Conservation (phyloP, 2,888 invertebrate genomes). For the Caenorhabditis wallacei region DNA sequence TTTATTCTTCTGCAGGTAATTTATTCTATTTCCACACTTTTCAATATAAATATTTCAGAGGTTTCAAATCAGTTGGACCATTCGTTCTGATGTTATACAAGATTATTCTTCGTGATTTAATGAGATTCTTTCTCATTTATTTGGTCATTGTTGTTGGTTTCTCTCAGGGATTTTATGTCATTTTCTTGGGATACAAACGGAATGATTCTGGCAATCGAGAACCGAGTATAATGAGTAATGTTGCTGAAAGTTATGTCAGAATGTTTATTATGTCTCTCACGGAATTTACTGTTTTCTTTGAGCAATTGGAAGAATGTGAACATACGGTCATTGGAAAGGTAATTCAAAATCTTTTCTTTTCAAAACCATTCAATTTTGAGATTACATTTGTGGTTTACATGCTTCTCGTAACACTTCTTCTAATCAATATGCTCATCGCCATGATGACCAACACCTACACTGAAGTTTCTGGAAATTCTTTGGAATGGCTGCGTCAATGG, state of each 20-base stretch:
- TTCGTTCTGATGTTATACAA: slow-evolving; percentile 99
- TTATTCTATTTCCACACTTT: slow-evolving; percentile 76
- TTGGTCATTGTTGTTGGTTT: slow-evolving; percentile 97
- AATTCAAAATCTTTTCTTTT: no score
- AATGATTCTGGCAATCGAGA: slow-evolving; percentile 44
- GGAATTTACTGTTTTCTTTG: slow-evolving; percentile 94
- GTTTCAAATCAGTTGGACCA: slow-evolving; percentile 97
- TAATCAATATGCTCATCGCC: slow-evolving; percentile 96
- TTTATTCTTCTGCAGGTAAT: slow-evolving; percentile 94
- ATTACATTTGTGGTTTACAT: slow-evolving; percentile 94
- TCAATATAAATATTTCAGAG: slow-evolving; percentile 86
- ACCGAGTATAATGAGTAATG: slow-evolving; percentile 85
- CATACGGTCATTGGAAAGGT: slow-evolving; percentile 87
- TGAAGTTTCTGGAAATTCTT: slow-evolving; percentile 96
- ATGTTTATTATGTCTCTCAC: slow-evolving; percentile 96
- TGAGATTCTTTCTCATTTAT: slow-evolving; percentile 96
- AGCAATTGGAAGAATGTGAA: slow-evolving; percentile 90
- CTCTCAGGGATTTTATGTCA: slow-evolving; percentile 89
- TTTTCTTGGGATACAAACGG: slow-evolving; percentile 80
- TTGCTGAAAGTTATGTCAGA: slow-evolving; percentile 94
- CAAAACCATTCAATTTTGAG: slow-evolving; percentile 78
- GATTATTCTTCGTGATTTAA: slow-evolving; percentile 97
- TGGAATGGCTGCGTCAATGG: slow-evolving; percentile 99
- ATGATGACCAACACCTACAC: slow-evolving; percentile 99
- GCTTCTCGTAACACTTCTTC: slow-evolving; percentile 94